Evolutionary conservation across 2,888 invertebrate species (phyloP).

Genomic region (Nasonia oneida): DNA sequence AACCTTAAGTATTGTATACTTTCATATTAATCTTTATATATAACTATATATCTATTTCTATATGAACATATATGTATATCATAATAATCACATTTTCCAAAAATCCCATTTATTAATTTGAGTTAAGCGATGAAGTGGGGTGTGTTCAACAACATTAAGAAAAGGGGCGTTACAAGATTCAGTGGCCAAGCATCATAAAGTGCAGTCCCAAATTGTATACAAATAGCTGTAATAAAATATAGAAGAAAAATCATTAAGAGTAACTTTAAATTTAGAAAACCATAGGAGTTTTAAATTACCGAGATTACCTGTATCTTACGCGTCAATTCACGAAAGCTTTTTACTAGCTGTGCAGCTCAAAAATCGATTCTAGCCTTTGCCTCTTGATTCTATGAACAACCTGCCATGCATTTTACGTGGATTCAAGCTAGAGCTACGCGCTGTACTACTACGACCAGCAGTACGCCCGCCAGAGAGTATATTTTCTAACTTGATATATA

Average conservation of each 20-base stretch:
- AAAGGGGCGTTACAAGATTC: neutral
- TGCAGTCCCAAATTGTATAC: neutral
- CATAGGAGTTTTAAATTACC: neutral
- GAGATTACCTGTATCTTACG: neutral
- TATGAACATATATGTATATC: neutral
- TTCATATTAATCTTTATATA: neutral
- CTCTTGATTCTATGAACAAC: neutral
- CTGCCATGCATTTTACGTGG: neutral
- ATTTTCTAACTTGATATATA: neutral
- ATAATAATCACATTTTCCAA: neutral
- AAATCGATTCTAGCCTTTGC: slow-evolving; percentile 12
- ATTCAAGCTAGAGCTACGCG: slow-evolving; percentile 11
- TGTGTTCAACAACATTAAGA: neutral
- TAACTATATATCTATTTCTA: neutral
- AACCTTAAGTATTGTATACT: neutral
- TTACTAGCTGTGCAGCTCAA: neutral
- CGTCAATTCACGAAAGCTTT: neutral
- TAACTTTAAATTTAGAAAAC: neutral
- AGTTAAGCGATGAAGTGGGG: neutral
- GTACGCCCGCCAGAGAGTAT: neutral
- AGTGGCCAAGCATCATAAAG: neutral
- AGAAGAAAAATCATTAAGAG: neutral
- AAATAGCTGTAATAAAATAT: neutral
- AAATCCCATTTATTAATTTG: neutral
- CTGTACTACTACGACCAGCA: slow-evolving; percentile 13